phyloP scores from a whole-genome alignment of 2,113 vertebrate species.

The Peromyscus leucopus region DNA sequence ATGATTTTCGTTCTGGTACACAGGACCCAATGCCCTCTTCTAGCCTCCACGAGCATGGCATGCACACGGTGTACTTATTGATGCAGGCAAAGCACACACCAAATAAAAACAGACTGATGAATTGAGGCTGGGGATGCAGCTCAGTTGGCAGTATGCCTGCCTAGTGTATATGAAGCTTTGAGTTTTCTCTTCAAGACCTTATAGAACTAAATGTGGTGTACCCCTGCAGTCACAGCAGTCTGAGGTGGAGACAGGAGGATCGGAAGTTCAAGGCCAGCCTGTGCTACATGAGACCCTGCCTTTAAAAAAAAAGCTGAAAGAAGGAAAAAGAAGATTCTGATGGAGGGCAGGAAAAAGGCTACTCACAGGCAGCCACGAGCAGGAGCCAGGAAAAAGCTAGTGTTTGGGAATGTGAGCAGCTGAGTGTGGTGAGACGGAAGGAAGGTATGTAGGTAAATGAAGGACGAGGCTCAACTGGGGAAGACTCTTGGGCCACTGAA shows the following conservation, averaged over 20 bases:
- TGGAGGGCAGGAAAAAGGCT: background rate
- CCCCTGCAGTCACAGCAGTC: background rate
- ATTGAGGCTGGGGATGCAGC: no score
- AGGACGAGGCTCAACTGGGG: background rate
- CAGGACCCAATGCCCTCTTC: background rate
- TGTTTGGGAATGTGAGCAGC: background rate
- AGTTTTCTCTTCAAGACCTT: background rate
- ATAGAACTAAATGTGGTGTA: background rate
- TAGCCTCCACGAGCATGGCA: background rate
- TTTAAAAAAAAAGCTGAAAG: no score
- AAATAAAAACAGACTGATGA: background rate
- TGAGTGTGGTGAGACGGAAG: background rate
- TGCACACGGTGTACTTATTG: background rate
- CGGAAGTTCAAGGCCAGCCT: background rate
- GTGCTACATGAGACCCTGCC: background rate
- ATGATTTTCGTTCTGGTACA: background rate
- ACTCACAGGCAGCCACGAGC: conserved; percentile 19
- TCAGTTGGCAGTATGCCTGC: background rate
- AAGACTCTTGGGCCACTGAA: background rate
- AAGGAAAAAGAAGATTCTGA: background rate
- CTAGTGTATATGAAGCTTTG: background rate
- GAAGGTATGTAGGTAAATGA: background rate
- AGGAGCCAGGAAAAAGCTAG: background rate
- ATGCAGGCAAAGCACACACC: background rate
- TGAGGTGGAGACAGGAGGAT: background rate